These are phyloP conservation scores for Strix occidentalis DNA, from an alignment of 2,797 vertebrate species.

Conservation along the genomic window DNA sequence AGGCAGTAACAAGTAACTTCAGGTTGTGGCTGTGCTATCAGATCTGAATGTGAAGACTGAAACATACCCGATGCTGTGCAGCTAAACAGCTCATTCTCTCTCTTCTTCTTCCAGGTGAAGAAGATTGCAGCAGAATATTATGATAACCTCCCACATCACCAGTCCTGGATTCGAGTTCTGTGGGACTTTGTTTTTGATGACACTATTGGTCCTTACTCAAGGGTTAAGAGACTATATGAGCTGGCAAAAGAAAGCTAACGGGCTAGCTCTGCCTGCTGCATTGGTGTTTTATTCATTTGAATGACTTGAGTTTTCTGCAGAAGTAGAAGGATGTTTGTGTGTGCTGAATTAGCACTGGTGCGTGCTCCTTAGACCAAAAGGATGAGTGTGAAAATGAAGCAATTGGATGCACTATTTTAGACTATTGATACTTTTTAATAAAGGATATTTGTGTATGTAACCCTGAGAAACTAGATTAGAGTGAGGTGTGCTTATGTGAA, in stretches of 20 bases:
- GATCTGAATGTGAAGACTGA: neutral
- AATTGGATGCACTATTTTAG: neutral
- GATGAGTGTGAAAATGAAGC: neutral
- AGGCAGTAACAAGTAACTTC: slow-evolving; percentile 26
- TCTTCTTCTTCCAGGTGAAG: slow-evolving; percentile 84
- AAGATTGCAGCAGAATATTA: slow-evolving; percentile 96
- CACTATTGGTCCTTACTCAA: slow-evolving; percentile 88
- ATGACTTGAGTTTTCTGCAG: neutral
- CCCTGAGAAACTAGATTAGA: neutral
- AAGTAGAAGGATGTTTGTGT: neutral
- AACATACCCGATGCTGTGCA: neutral
- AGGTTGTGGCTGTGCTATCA: slow-evolving; percentile 6
- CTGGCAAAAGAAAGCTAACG: slow-evolving; percentile 75
- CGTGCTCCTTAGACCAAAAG: neutral
- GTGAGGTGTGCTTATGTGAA: neutral
- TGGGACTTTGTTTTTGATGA: slow-evolving; percentile 97
- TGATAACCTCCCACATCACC: slow-evolving; percentile 89
- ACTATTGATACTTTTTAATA: neutral
- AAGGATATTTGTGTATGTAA: neutral
- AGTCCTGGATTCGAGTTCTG: slow-evolving; percentile 91
- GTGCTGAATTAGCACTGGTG: neutral
- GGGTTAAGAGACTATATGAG: slow-evolving; percentile 90
- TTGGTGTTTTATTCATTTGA: neutral
- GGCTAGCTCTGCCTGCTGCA: neutral
- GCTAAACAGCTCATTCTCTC: slow-evolving; percentile 2